These are phyloP conservation scores for Tiliacea citrago DNA, from an alignment of 2,888 invertebrate genomes.

Conservation along the genomic window DNA sequence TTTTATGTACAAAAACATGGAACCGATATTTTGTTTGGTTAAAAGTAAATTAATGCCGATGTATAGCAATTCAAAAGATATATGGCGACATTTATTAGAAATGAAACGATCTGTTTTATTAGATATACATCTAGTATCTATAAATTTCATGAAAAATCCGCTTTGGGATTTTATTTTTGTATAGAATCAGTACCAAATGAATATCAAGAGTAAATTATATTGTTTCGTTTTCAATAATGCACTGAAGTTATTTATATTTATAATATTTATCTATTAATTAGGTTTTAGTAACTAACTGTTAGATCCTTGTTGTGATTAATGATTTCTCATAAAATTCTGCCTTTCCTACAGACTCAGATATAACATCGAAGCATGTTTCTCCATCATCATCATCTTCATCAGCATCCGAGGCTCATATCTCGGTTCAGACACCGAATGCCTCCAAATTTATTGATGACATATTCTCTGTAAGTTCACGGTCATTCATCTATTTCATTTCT, in stretches of 20 bases:
- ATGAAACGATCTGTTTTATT: constrained; percentile 27
- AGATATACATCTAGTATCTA: constrained; percentile 19
- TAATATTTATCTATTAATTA: not conserved
- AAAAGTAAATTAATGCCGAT: constrained; percentile 38
- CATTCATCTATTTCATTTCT: constrained; percentile 34
- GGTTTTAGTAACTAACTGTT: not conserved
- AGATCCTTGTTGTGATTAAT: constrained; percentile 11
- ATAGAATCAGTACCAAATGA: not conserved
- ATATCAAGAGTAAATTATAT: not conserved
- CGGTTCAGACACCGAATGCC: constrained; percentile 85
- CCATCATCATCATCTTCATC: constrained; percentile 77
- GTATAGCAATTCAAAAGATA: constrained; percentile 38
- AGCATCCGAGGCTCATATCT: constrained; percentile 81
- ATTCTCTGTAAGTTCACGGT: constrained; percentile 86
- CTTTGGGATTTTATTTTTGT: constrained; percentile 3
- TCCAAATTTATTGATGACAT: constrained; percentile 86
- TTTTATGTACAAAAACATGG: constrained; percentile 16
- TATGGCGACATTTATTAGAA: constrained; percentile 35
- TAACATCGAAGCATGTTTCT: constrained; percentile 81
- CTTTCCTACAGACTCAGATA: constrained; percentile 77
- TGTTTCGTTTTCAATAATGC: constrained; percentile 6
- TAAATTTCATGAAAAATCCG: not conserved
- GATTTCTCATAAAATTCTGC: constrained; percentile 25
- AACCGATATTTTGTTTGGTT: constrained; percentile 29
- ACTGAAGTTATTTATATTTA: not conserved